Percentiles rank a stretch among this genome's conserved stretches.
phyloP scores from a whole-genome alignment of 1,140 invertebrate genomes.

The Brachionus asplanchnoidis region DNA sequence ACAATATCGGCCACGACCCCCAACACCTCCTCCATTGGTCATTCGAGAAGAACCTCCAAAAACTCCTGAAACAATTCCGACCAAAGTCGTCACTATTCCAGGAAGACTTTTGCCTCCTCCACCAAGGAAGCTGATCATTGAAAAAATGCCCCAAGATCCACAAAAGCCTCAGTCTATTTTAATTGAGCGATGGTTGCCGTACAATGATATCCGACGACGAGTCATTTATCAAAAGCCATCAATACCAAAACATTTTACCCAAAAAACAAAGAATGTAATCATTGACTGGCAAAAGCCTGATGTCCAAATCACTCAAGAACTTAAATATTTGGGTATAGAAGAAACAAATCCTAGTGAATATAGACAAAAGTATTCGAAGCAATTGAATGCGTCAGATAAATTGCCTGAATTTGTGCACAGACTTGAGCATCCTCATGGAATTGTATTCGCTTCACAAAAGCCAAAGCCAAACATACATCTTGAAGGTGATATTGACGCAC shows the following conservation, averaged over 20 bases:
- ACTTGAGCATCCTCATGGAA: not conserved
- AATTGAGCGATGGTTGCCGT: constrained; percentile 8
- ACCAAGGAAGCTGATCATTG: constrained; percentile 18
- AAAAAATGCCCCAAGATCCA: constrained; percentile 19
- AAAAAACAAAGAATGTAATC: not conserved
- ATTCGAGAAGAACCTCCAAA: constrained; percentile 24
- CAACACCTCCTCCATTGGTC: not conserved
- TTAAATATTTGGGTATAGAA: not conserved
- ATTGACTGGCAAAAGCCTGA: constrained; percentile 30
- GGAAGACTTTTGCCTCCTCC: not conserved
- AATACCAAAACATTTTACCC: not conserved
- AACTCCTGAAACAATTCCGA: not conserved
- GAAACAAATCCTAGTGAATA: constrained; percentile 17
- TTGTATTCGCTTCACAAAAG: not conserved
- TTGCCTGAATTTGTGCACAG: not conserved
- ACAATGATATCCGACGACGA: not conserved
- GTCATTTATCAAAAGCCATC: constrained; percentile 22
- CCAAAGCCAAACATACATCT: not conserved
- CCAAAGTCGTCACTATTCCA: not conserved
- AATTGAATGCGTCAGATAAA: not conserved
- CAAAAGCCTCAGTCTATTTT: not conserved
- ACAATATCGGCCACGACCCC: not conserved
- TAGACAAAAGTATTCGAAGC: not conserved
- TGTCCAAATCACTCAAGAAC: not conserved
- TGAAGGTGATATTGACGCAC: not conserved